Evolutionary conservation across 2,888 invertebrate genomes (phyloP).

Genomic region (Melanotus villosus): DNA sequence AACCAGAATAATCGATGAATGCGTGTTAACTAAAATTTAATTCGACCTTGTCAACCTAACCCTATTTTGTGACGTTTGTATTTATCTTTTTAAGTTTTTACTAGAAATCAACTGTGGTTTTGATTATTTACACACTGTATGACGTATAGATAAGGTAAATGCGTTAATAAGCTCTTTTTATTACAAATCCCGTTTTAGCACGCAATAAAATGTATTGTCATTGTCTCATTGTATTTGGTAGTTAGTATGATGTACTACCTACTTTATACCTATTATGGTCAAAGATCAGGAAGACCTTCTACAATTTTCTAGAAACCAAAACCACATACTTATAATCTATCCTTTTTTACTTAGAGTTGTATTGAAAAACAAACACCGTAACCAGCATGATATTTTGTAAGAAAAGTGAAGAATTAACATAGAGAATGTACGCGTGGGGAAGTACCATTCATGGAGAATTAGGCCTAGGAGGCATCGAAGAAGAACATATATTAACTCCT

Average conservation of each 20-base stretch:
- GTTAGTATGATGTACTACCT: too few species aligned
- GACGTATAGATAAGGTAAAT: background rate
- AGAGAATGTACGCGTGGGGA: slow-evolving; percentile 81
- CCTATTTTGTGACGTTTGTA: slow-evolving; percentile 15
- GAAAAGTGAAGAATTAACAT: background rate
- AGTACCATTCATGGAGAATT: slow-evolving; percentile 83
- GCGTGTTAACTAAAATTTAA: background rate
- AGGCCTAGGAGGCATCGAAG: slow-evolving; percentile 83
- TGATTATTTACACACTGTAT: background rate
- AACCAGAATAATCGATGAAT: too few species aligned
- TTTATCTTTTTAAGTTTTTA: background rate
- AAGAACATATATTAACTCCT: slow-evolving; percentile 77
- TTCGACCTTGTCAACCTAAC: background rate
- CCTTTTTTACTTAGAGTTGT: background rate
- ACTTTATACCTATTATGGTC: background rate
- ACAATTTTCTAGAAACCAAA: slow-evolving; percentile 18
- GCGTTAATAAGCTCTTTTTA: background rate
- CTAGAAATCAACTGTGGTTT: background rate
- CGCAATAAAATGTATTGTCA: background rate
- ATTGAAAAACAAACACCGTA: background rate
- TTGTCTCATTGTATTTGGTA: background rate
- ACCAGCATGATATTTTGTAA: slow-evolving; percentile 21
- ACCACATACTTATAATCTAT: slow-evolving; percentile 25
- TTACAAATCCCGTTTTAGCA: background rate
- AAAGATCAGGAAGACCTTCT: background rate